Conservation (phyloP, 2,113 vertebrate species). For the Sinosuthora webbiana region DNA sequence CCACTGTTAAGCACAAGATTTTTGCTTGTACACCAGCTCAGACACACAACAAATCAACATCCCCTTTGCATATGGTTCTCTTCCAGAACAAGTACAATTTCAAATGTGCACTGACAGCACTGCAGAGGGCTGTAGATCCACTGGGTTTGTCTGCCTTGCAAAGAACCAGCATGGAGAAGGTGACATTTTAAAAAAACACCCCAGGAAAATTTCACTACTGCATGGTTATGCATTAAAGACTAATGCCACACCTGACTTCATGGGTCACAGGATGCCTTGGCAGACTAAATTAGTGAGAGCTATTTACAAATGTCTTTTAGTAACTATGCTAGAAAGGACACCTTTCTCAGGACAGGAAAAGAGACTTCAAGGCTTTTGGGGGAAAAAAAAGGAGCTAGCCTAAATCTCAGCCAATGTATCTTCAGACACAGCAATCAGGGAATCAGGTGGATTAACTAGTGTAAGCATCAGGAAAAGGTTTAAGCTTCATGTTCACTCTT, state of each 20-base stretch:
- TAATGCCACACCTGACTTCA: background rate
- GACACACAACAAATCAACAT: background rate
- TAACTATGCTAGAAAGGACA: background rate
- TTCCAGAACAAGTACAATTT: background rate
- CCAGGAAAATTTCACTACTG: background rate
- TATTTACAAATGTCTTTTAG: background rate
- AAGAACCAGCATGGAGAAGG: background rate
- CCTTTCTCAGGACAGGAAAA: background rate
- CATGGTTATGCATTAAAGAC: background rate
- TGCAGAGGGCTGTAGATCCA: fast-evolving
- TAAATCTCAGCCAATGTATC: background rate
- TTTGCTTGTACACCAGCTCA: background rate
- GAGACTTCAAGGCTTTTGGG: background rate
- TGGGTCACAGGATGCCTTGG: background rate
- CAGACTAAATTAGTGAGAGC: background rate
- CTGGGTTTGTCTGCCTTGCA: background rate
- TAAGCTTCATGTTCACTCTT: background rate
- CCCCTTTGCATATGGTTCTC: background rate
- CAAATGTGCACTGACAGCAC: background rate
- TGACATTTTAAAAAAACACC: background rate
- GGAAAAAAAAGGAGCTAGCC: background rate
- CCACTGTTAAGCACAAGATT: background rate
- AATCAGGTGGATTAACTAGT: background rate
- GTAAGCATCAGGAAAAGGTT: background rate
- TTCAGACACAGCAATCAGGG: background rate